phyloP scores from a whole-genome alignment of 1,140 invertebrate genomes.

The Paraescarpia echinospica region DNA sequence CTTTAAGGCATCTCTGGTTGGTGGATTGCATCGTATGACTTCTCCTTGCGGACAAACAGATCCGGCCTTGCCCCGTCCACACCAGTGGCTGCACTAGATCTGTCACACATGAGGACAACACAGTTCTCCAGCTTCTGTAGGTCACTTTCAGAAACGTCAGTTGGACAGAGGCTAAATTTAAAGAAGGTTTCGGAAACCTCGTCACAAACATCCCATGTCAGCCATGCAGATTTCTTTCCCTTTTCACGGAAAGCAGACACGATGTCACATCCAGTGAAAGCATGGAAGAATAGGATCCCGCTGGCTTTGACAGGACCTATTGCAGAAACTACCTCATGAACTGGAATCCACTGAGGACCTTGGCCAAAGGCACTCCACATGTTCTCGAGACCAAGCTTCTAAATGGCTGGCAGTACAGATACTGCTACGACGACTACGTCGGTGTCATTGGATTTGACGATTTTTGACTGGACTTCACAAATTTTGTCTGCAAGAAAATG shows the following conservation, averaged over 20 bases:
- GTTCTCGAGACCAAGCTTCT: conserved; percentile 32
- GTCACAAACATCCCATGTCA: conserved; percentile 14
- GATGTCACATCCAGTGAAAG: conserved; percentile 35
- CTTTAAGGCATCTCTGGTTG: background rate
- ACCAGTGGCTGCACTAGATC: conserved; percentile 15
- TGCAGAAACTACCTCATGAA: conserved; percentile 30
- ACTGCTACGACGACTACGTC: conserved; percentile 34
- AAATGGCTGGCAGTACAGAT: conserved; percentile 27
- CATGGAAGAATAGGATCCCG: conserved; percentile 29
- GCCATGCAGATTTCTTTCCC: conserved; percentile 4
- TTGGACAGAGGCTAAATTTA: background rate
- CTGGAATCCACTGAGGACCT: conserved; percentile 35
- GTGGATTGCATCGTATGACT: conserved; percentile 28
- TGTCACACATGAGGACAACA: conserved; percentile 33
- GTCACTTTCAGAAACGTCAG: background rate
- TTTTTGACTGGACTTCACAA: conserved; percentile 24
- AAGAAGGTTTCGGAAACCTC: conserved; percentile 8
- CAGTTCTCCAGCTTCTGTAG: conserved; percentile 26
- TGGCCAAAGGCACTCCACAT: conserved; percentile 41
- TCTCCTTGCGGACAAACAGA: conserved; percentile 15
- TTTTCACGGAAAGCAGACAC: conserved; percentile 34
- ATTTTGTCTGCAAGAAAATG: conserved; percentile 35
- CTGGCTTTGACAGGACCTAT: conserved; percentile 20
- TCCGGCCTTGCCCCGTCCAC: conserved; percentile 29
- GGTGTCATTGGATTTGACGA: conserved; percentile 36